phyloP scores from a whole-genome alignment of 1,140 invertebrate species.

The Aphis craccivora region DNA sequence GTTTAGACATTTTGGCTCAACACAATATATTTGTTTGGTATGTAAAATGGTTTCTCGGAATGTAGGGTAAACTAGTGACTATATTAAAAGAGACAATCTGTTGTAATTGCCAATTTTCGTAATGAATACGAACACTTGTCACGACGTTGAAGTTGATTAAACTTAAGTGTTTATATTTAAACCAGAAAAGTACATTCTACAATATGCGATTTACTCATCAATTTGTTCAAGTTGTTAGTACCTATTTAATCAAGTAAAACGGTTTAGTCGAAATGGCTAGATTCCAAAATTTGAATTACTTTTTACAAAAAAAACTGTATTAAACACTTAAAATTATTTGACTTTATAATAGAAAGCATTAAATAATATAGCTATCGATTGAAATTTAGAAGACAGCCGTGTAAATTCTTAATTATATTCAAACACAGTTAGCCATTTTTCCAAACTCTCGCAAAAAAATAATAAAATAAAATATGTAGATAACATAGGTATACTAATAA shows the following conservation, averaged over 20 bases:
- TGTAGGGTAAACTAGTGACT: neutral
- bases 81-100: neutral
- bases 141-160: constrained; percentile 21
- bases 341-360: neutral
- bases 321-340: neutral
- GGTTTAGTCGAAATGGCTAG: neutral
- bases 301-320: neutral
- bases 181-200: neutral
- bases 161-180: constrained; percentile 11
- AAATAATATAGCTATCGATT: neutral
- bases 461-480: neutral
- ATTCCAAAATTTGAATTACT: neutral
- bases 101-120: neutral
- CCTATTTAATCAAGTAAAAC: constrained; percentile 22
- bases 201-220: neutral
- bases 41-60: neutral
- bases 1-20: neutral
- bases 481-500: neutral
- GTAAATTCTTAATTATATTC: neutral
- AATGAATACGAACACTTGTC: constrained; percentile 4
- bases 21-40: neutral
- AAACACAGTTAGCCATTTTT: neutral
- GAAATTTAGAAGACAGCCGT: neutral
- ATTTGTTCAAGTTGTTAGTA: neutral
- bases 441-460: neutral